Evolutionary conservation across 2,113 vertebrate species (phyloP).

Genomic region (Passerina amoena): DNA sequence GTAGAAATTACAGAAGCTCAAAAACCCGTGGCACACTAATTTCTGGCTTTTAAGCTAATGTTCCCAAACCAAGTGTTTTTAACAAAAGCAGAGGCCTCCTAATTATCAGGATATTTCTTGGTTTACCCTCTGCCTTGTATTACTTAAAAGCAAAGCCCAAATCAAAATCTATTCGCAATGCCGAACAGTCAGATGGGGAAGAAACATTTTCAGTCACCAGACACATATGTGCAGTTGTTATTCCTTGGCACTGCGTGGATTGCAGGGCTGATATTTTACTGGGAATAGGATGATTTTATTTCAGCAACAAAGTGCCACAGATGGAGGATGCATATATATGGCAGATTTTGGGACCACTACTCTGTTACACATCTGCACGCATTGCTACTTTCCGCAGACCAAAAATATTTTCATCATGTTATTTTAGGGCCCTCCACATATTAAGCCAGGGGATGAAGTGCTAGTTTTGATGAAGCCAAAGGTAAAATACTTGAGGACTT

Average conservation of each 20-base stretch:
- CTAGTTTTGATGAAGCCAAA: neutral
- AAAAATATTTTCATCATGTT: neutral
- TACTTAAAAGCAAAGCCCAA: neutral
- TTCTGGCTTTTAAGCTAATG: neutral
- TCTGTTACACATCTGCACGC: neutral
- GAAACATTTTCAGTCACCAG: neutral
- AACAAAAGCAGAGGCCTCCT: neutral
- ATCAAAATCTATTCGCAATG: neutral
- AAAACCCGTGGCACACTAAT: neutral
- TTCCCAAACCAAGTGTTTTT: neutral
- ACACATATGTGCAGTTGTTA: rapidly evolving
- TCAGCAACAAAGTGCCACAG: neutral
- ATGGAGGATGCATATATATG: neutral
- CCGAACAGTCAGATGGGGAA: neutral
- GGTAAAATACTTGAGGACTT: neutral
- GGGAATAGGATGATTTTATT: neutral
- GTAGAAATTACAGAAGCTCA: neutral
- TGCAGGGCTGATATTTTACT: neutral
- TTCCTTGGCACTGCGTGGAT: neutral
- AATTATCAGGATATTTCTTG: neutral
- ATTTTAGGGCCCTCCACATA: neutral
- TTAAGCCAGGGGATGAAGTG: neutral
- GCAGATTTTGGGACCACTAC: neutral
- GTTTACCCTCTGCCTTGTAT: neutral
- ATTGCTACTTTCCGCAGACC: rapidly evolving